Conservation (phyloP, 2,113 vertebrate species). For the Salvelinus sp. region DNA sequence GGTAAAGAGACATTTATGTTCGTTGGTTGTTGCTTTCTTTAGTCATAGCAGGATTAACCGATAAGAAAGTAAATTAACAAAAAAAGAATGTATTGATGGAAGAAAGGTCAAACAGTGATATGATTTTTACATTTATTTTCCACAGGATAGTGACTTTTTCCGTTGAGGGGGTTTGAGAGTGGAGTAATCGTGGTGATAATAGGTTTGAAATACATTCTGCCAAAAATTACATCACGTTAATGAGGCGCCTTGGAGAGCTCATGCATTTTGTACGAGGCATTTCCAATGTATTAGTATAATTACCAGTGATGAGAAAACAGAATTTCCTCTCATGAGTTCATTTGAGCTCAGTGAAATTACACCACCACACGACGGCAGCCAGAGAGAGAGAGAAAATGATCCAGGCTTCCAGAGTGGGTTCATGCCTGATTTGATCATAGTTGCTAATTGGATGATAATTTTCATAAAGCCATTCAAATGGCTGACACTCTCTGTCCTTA, state of each 20-base stretch:
- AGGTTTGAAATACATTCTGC: slow-evolving; percentile 89
- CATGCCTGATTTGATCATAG: slow-evolving; percentile 90
- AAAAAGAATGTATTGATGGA: too few species aligned
- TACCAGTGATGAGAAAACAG: slow-evolving; percentile 94
- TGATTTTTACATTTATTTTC: slow-evolving; percentile 12
- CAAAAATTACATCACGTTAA: slow-evolving; percentile 91
- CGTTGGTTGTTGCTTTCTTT: neutral
- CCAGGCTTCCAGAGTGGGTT: slow-evolving; percentile 85
- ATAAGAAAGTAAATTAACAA: neutral
- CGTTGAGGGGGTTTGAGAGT: slow-evolving; percentile 62
- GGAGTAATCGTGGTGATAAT: slow-evolving; percentile 85
- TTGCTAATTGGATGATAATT: slow-evolving; percentile 97
- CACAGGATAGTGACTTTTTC: slow-evolving; percentile 58
- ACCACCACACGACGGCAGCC: neutral
- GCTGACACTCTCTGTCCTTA: slow-evolving; percentile 86
- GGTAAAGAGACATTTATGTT: neutral
- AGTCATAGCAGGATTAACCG: neutral
- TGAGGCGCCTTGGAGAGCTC: slow-evolving; percentile 87
- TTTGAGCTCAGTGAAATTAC: slow-evolving; percentile 86
- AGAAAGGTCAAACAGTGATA: neutral
- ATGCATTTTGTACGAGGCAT: slow-evolving; percentile 91
- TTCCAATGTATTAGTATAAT: slow-evolving; percentile 94
- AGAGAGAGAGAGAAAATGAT: slow-evolving; percentile 80
- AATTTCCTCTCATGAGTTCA: slow-evolving; percentile 92
- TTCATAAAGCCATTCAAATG: slow-evolving; percentile 91